Evolutionary conservation across 2,888 invertebrate species (phyloP).

Genomic region (Theodoxus fluviatilis): DNA sequence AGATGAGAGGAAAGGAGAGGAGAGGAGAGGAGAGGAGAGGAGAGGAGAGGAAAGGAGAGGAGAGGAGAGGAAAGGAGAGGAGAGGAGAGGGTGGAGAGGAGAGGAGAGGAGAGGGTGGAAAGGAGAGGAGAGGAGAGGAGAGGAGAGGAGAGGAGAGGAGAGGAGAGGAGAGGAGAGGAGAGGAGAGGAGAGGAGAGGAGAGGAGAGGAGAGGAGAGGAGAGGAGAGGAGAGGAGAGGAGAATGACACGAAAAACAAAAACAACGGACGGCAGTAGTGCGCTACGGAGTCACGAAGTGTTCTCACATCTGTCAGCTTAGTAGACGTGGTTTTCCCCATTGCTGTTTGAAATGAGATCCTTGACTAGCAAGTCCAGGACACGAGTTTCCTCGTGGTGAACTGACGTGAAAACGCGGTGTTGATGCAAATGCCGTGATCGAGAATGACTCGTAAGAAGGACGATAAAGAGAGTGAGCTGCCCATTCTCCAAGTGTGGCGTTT

Average conservation of each 20-base stretch:
- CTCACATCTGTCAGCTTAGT: too few relatives aligned
- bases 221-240: neutral
- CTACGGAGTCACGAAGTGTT: too few relatives aligned
- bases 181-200: neutral
- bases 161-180: neutral
- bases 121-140: neutral
- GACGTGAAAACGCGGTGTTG: too few relatives aligned
- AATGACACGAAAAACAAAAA: neutral
- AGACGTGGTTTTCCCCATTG: too few relatives aligned
- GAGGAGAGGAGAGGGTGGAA: neutral
- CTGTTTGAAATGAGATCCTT: too few relatives aligned
- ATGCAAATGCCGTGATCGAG: too few relatives aligned
- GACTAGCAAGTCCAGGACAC: too few relatives aligned
- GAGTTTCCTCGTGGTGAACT: too few relatives aligned
- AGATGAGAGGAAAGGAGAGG: constrained; percentile 1
- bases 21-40: constrained; percentile 16
- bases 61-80: neutral
- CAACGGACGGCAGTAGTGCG: too few relatives aligned
- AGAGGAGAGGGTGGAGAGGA: constrained; percentile 3
- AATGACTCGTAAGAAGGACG: too few relatives aligned
- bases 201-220: constrained; percentile 6
- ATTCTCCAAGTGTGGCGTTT: too few relatives aligned
- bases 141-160: neutral
- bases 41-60: neutral
- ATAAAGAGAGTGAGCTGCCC: too few relatives aligned